Percentiles rank a stretch among this genome's conserved stretches.
Conservation (phyloP, 1,140 invertebrate genomes). For the Listronotus bonariensis region DNA sequence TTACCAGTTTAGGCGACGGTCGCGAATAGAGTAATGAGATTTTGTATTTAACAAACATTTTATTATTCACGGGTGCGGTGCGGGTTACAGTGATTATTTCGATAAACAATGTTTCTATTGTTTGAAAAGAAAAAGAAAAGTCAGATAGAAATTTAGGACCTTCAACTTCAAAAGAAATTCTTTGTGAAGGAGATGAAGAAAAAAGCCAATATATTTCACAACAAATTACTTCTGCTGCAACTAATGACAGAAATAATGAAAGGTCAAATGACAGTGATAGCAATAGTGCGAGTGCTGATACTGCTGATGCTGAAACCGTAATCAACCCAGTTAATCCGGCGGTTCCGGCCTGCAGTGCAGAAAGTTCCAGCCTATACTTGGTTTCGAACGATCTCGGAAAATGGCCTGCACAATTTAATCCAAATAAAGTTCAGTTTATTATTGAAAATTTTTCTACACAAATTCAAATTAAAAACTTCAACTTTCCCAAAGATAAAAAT, state of each 20-base stretch:
- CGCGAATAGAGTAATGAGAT: too few species aligned
- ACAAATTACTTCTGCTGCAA: too few species aligned
- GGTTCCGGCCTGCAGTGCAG: not conserved
- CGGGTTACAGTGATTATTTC: constrained; percentile 5
- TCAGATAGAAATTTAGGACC: not conserved
- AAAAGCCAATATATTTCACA: not conserved
- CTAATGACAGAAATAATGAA: not conserved
- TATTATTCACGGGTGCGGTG: too few species aligned
- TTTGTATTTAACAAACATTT: too few species aligned
- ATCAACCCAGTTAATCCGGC: too few species aligned
- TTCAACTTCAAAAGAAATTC: not conserved
- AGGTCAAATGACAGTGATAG: not conserved
- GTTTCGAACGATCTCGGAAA: constrained; percentile 5
- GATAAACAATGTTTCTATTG: not conserved
- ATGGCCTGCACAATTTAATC: constrained; percentile 7
- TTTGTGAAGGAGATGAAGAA: not conserved
- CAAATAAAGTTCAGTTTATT: constrained; percentile 5
- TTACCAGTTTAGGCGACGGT: too few species aligned
- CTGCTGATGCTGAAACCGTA: constrained; percentile 2
- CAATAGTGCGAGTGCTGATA: not conserved
- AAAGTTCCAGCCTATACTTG: not conserved
- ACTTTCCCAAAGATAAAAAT: constrained; percentile 16
- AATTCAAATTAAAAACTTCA: not conserved
- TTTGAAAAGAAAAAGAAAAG: constrained; percentile 9
- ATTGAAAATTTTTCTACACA: constrained; percentile 9